A percentile compares a stretch with the other conserved stretches of the same genome.
Evolutionary conservation across 2,888 invertebrate species (phyloP).

Genomic region (Strigamia crassipes): DNA sequence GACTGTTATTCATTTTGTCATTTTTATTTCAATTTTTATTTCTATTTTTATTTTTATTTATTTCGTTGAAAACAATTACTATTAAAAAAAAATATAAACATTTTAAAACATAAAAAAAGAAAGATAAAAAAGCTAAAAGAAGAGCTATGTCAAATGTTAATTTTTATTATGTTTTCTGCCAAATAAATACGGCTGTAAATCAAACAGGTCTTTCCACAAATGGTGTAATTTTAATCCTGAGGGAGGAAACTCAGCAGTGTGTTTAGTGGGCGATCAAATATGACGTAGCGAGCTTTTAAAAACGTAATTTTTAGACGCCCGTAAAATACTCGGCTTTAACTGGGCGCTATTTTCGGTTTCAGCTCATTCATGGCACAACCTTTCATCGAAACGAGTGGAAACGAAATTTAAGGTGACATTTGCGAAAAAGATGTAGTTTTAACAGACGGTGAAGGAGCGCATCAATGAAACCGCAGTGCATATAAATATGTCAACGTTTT

Average conservation of each 20-base stretch:
- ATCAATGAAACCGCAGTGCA: neutral
- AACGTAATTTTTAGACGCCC: constrained; percentile 32
- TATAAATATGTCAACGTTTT: constrained; percentile 7
- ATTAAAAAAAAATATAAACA: no score
- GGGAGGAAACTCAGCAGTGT: neutral
- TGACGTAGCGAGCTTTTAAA: neutral
- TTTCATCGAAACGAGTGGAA: neutral
- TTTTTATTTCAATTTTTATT: neutral
- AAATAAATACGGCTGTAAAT: neutral
- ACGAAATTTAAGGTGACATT: constrained; percentile 8
- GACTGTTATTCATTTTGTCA: neutral
- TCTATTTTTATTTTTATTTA: neutral
- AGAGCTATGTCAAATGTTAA: neutral
- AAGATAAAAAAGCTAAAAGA: neutral
- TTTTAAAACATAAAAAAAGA: neutral
- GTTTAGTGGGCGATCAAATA: constrained; percentile 20
- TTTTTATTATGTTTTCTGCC: neutral
- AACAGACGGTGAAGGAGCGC: neutral
- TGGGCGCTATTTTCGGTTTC: constrained; percentile 38
- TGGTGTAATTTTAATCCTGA: constrained; percentile 6
- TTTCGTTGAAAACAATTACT: neutral
- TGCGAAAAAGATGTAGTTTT: neutral
- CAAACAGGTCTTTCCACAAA: constrained; percentile 32
- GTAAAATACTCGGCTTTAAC: constrained; percentile 2
- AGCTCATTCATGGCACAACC: constrained; percentile 26